Conservation (phyloP, 2,797 vertebrate species). For the Borostomias antarcticus region DNA sequence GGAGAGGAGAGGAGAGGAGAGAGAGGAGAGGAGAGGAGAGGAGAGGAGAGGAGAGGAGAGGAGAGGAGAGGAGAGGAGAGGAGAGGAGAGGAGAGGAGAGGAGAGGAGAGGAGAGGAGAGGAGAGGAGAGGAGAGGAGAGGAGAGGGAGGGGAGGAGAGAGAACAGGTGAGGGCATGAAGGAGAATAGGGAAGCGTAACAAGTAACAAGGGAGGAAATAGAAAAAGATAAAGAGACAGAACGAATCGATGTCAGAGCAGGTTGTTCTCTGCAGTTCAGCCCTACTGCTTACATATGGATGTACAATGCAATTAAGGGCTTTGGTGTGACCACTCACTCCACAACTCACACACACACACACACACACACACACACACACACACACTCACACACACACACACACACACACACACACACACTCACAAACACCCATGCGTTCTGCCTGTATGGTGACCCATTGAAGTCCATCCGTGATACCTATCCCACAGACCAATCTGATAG, state of each 20-base stretch:
- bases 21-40: no score
- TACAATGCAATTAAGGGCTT: conserved; percentile 9
- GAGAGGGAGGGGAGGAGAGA: no score
- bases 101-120: no score
- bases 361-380: not conserved
- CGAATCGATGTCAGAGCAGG: not conserved
- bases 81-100: no score
- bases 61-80: no score
- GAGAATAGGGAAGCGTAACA: no score
- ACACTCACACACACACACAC: not conserved
- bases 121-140: no score
- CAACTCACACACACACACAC: not conserved
- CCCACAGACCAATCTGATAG: conserved; percentile 43
- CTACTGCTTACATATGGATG: not conserved
- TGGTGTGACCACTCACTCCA: not conserved
- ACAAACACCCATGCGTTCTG: no score
- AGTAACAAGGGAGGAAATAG: no score
- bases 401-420: not conserved
- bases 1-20: not conserved
- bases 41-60: no score
- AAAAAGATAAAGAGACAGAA: not conserved
- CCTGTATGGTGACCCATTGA: not conserved
- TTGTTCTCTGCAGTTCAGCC: conserved; percentile 5
- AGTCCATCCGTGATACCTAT: not conserved
- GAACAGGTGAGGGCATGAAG: no score